phyloP scores from a whole-genome alignment of 92 coral and sea anemone genomes.

The Virgularia gustaviana region DNA sequence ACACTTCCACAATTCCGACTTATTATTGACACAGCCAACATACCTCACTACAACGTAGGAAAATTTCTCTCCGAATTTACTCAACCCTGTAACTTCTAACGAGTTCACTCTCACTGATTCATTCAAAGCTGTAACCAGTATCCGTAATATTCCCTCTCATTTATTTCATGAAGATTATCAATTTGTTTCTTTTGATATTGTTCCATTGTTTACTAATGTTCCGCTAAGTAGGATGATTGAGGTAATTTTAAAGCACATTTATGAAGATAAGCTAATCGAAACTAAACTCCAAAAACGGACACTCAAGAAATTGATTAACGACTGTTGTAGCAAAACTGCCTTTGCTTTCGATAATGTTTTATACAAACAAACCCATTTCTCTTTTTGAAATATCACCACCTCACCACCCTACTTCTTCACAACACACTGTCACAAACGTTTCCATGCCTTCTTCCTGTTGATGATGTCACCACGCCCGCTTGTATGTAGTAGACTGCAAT shows the following conservation, averaged over 20 bases:
- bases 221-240: neutral
- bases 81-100: slow-evolving; percentile 33
- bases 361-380: neutral
- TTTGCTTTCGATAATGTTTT: neutral
- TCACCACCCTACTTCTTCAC: too few relatives aligned
- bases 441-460: too few relatives aligned
- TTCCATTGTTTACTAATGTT: slow-evolving; percentile 5
- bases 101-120: slow-evolving; percentile 27
- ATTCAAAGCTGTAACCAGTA: slow-evolving; percentile 25
- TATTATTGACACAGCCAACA: slow-evolving; percentile 34
- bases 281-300: neutral
- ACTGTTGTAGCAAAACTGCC: slow-evolving; percentile 12
- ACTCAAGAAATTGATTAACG: neutral
- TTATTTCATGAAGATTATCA: neutral
- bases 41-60: slow-evolving; percentile 23
- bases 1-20: slow-evolving; percentile 26
- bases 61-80: slow-evolving; percentile 15
- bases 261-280: neutral
- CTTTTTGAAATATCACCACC: too few relatives aligned
- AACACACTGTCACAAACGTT: too few relatives aligned
- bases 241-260: neutral
- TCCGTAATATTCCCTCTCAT: slow-evolving; percentile 12
- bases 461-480: too few relatives aligned
- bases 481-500: too few relatives aligned
- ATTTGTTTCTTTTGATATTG: slow-evolving; percentile 5